Evolutionary conservation across 2,797 vertebrate genomes (phyloP).

Genomic region (Pachyuromys duprasi): DNA sequence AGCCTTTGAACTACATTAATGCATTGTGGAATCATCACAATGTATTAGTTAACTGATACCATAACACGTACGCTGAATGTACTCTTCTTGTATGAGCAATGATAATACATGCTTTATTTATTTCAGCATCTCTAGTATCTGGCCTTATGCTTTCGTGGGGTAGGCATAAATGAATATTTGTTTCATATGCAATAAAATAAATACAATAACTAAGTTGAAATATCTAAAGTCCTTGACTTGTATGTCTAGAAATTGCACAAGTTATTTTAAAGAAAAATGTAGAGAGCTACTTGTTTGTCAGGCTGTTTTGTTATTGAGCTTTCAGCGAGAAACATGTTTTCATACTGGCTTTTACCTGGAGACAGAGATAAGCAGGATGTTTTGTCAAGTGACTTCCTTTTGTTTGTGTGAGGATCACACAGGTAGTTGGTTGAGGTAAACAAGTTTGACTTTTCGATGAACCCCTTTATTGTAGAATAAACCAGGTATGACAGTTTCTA

Average conservation of each 20-base stretch:
- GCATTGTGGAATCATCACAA: not conserved
- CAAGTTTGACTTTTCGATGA: too few species aligned
- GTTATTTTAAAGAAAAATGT: not conserved
- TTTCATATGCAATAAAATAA: constrained; percentile 28
- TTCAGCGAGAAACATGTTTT: too few species aligned
- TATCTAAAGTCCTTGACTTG: not conserved
- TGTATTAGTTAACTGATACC: not conserved
- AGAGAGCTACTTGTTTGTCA: too few species aligned
- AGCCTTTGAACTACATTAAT: not conserved
- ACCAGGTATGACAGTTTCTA: too few species aligned
- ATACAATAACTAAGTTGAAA: not conserved
- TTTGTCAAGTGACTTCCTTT: too few species aligned
- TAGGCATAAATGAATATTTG: not conserved
- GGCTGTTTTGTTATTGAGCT: too few species aligned
- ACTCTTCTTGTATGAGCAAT: not conserved
- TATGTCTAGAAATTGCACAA: not conserved
- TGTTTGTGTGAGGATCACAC: too few species aligned
- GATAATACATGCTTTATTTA: not conserved
- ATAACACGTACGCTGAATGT: not conserved
- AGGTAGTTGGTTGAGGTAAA: too few species aligned
- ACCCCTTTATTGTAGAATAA: too few species aligned
- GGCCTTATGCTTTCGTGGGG: not conserved
- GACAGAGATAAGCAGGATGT: too few species aligned
- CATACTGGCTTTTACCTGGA: too few species aligned
- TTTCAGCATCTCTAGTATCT: not conserved